Conservation (phyloP, 2,113 vertebrate genomes). For the Trachemys scripta region DNA sequence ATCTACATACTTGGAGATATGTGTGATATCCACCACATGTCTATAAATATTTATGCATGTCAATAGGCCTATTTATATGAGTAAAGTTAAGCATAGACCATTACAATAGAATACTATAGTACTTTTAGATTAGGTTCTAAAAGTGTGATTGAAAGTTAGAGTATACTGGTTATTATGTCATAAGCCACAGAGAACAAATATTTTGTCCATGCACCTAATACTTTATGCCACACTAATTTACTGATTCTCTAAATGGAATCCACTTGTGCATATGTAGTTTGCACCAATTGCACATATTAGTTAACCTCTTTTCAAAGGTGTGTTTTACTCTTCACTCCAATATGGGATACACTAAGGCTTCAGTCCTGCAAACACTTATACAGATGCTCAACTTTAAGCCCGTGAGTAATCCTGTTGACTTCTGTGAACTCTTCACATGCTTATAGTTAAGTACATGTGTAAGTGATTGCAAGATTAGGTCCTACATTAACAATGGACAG, state of each 20-base stretch:
- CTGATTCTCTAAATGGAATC: not conserved
- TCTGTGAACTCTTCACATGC: not conserved
- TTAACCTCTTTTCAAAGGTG: not conserved
- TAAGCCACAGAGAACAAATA: not conserved
- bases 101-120: not conserved
- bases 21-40: not conserved
- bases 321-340: not conserved
- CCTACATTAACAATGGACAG: not conserved
- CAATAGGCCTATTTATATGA: not conserved
- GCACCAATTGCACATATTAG: not conserved
- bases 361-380: not conserved
- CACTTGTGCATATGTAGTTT: not conserved
- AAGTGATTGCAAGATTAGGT: not conserved
- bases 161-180: not conserved
- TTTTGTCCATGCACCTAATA: not conserved
- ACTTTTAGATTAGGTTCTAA: not conserved
- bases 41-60: not conserved
- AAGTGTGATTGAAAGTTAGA: not conserved
- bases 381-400: not conserved
- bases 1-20: not conserved
- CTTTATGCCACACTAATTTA: not conserved
- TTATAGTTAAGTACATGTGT: not conserved
- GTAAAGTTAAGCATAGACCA: not conserved
- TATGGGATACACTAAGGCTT: not conserved
- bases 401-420: not conserved